Evolutionary conservation across 2,888 invertebrate species (phyloP).

Genomic region (Empis livida): DNA sequence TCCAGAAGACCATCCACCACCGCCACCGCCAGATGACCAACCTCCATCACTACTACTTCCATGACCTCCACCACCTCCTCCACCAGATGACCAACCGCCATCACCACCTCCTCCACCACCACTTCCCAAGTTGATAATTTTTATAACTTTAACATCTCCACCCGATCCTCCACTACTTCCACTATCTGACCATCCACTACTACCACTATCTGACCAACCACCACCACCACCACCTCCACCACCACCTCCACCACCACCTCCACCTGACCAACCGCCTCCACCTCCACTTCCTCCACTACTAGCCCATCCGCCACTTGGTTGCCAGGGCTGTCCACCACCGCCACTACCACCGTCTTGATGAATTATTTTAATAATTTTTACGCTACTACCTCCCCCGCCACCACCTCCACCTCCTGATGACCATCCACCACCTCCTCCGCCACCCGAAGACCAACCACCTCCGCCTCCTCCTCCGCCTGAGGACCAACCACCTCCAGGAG

Average conservation of each 20-base stretch:
- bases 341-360: not conserved
- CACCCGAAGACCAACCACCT: not conserved
- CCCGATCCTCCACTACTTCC: not conserved
- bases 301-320: not conserved
- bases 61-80: not conserved
- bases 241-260: not conserved
- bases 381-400: not conserved
- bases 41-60: not conserved
- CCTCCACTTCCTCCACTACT: not conserved
- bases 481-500: not conserved
- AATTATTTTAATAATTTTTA: not conserved
- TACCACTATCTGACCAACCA: not conserved
- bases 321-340: not conserved
- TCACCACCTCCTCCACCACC: conserved; percentile 11
- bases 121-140: not conserved
- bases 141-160: not conserved
- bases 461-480: not conserved
- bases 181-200: not conserved
- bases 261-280: not conserved
- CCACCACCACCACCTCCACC: not conserved
- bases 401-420: not conserved
- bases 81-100: conserved; percentile 6
- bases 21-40: not conserved
- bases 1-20: not conserved
- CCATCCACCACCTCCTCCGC: not conserved